Evolutionary conservation across 2,797 vertebrate genomes (phyloP).

Genomic region (Gallinago stenura): DNA sequence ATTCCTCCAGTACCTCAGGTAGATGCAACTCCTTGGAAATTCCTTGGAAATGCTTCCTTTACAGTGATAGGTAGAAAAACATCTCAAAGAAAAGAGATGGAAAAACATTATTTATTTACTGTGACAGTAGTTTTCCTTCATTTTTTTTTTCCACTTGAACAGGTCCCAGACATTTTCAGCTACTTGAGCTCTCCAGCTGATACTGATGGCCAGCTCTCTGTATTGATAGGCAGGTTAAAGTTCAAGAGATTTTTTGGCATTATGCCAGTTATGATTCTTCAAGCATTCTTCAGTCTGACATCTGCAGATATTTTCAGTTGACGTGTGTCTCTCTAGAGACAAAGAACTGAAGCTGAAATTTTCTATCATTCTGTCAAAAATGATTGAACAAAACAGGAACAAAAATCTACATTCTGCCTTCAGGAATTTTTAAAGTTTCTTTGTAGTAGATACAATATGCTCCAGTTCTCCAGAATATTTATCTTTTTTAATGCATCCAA

Average conservation of each 20-base stretch:
- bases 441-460: background rate
- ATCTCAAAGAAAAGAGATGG: background rate
- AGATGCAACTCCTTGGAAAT: background rate
- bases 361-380: slow-evolving; percentile 20
- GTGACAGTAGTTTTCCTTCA: background rate
- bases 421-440: background rate
- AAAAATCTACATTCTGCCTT: background rate
- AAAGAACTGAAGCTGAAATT: slow-evolving; percentile 23
- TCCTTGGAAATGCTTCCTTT: background rate
- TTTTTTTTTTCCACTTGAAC: background rate
- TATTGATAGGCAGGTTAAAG: background rate
- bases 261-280: background rate
- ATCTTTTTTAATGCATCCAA: background rate
- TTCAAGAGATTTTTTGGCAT: background rate
- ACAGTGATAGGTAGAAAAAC: background rate
- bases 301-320: background rate
- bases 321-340: background rate
- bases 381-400: background rate
- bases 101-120: background rate
- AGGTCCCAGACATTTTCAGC: background rate
- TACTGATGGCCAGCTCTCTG: background rate
- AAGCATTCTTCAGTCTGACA: background rate
- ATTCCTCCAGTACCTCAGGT: background rate
- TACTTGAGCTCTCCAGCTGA: background rate
- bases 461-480: background rate